Percentiles rank a stretch among this genome's conserved stretches.
Evolutionary conservation across 2,113 vertebrate genomes (phyloP).

Genomic region (Silurus asotus): DNA sequence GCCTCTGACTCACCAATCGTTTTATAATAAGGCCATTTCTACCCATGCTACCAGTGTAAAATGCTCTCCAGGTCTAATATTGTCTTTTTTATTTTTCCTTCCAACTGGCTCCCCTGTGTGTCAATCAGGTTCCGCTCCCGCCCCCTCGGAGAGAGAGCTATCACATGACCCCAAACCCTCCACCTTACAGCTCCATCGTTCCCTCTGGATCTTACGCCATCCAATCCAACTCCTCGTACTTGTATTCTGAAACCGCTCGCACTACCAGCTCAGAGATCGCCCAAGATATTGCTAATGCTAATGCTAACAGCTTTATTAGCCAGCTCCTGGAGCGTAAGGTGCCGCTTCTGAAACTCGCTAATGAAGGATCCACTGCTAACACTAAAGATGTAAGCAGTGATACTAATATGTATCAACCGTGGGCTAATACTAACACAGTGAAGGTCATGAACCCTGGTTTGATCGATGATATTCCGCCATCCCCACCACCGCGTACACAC

Average conservation of each 20-base stretch:
- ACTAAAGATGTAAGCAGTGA: background rate
- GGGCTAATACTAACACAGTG: constrained; percentile 21
- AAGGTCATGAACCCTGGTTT: constrained; percentile 37
- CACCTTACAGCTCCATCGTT: constrained; percentile 61
- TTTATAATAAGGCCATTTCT: background rate
- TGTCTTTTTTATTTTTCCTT: constrained; percentile 66
- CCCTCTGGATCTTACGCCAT: constrained; percentile 73
- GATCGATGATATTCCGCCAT: constrained; percentile 6
- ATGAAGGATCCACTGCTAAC: constrained; percentile 51
- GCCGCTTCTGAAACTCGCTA: constrained; percentile 83
- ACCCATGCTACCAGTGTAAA: background rate
- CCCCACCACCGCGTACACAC: constrained; percentile 45
- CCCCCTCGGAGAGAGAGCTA: constrained; percentile 86
- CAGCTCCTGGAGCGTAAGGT: constrained; percentile 79
- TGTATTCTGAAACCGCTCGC: constrained; percentile 66
- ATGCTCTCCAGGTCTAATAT: constrained; percentile 66
- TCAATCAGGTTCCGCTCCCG: constrained; percentile 77
- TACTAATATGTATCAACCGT: background rate
- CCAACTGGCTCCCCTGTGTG: constrained; percentile 70
- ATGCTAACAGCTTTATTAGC: constrained; percentile 59
- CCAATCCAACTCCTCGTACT: constrained; percentile 77
- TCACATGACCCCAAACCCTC: constrained; percentile 66
- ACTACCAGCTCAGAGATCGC: constrained; percentile 65
- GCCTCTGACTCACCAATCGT: background rate
- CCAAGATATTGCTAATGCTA: constrained; percentile 37